These are phyloP conservation scores for Chaetodon trifascialis DNA, from an alignment of 2,113 vertebrate genomes.

Conservation along the genomic window DNA sequence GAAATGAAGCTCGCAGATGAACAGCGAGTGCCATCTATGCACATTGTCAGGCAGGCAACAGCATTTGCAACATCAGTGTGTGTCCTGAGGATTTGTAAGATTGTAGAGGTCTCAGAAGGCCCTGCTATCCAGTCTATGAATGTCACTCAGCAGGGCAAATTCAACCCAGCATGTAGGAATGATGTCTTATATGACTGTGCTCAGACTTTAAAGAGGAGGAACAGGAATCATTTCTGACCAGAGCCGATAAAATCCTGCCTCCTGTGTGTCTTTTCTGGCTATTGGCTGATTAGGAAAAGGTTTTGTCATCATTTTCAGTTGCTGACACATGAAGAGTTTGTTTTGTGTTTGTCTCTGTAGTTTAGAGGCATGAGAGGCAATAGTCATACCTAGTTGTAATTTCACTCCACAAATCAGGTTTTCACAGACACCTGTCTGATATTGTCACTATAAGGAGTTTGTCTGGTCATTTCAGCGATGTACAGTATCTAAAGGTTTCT, in stretches of 20 bases:
- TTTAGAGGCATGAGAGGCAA: conserved; percentile 37
- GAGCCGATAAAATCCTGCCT: neutral
- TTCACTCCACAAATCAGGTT: conserved; percentile 41
- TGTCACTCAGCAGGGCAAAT: conserved; percentile 10
- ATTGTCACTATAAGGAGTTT: conserved; percentile 44
- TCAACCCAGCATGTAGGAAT: neutral
- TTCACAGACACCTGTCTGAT: conserved; percentile 59
- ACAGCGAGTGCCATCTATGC: neutral
- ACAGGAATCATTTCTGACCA: neutral
- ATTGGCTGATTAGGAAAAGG: conserved; percentile 10
- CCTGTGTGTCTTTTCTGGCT: neutral
- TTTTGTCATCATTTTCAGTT: neutral
- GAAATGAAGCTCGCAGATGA: conserved; percentile 27
- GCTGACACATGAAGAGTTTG: neutral
- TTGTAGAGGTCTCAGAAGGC: conserved; percentile 20
- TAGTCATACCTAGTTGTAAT: conserved; percentile 47
- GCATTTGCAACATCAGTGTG: conserved; percentile 45
- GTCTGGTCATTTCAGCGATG: conserved; percentile 13
- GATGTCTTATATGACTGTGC: conserved; percentile 46
- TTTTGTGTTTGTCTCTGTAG: conserved; percentile 3
- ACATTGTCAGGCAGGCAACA: conserved; percentile 46
- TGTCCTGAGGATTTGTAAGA: conserved; percentile 61
- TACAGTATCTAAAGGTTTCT: conserved; percentile 44
- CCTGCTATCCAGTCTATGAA: conserved; percentile 32
- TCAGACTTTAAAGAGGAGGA: conserved; percentile 37